Evolutionary conservation across 2,113 vertebrate species (phyloP), one percentile per base, ranked within the genome.

Genomic region (Lipophrys pholis): DNA sequence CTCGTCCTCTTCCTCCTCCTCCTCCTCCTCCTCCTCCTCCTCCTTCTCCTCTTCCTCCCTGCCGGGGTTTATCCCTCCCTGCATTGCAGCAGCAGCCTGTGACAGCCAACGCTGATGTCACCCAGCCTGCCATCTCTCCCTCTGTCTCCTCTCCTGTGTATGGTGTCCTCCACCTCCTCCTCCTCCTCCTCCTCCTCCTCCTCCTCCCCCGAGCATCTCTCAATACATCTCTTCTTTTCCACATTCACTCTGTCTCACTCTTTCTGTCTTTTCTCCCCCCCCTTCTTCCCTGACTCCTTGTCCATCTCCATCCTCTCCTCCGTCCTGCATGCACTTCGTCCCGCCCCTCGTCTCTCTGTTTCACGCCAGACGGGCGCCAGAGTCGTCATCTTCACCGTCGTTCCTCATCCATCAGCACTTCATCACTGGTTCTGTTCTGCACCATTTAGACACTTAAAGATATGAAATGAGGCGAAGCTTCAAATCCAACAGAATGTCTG

Each of bases 81-180:
- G 88, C 88, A 90, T 75, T 90, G 88, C 88, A 83, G 83, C 83
- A 86, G 0, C 2, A 36, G 53, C 14, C 80, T 80, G 73, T 76
- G 80, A 76, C 66, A 21, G 38, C 36, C 71, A 76, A 7, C 82
- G 36, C 77, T 89, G 85, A 89, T 84, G 87, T 84, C 84, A 85
- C 69, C 41, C 79, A 41, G 60, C 9, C 73, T 58, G 42, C n/a
- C 45, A 64, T 11, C 43, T 46, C 45, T 46, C 2, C 15, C 11
- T 14, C 43, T 35, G 3, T 41, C 16, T 41, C 45, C 55, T 39
- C 6, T 11, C 59, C 41, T 42, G 41, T 5, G 10, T 53, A 42
- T 14, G 0, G n/a, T n/a, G n/a, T n/a, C n/a, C n/a, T n/a, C n/a
- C n/a, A n/a, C n/a, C n/a, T n/a, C n/a, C n/a, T n/a, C n/a, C n/a